Evolutionary conservation across 2,888 invertebrate species (phyloP).

Genomic region (Coenonympha glycerion): DNA sequence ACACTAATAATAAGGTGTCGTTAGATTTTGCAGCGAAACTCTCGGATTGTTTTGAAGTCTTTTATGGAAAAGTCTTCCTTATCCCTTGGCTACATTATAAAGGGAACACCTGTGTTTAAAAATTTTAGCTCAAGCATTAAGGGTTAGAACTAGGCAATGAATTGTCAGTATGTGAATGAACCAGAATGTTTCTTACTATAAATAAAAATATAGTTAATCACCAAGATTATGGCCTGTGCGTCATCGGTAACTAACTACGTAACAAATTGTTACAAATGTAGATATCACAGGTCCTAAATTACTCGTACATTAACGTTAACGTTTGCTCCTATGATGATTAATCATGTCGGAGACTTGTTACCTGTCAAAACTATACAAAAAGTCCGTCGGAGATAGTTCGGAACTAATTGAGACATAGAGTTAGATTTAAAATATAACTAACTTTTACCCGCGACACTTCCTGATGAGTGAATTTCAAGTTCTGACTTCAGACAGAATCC

Average conservation of each 20-base stretch:
- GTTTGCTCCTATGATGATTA: not conserved
- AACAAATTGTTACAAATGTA: not conserved
- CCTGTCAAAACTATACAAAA: slow-evolving; percentile 3
- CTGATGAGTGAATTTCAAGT: too few relatives aligned
- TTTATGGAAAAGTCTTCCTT: too few relatives aligned
- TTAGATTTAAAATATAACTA: too few relatives aligned
- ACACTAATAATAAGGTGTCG: not conserved
- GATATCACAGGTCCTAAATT: not conserved
- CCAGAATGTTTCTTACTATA: too few relatives aligned
- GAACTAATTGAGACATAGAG: not conserved
- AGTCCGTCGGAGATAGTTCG: not conserved
- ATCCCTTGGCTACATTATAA: too few relatives aligned
- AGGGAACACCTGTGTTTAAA: too few relatives aligned
- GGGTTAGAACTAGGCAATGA: too few relatives aligned
- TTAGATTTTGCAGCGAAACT: not conserved
- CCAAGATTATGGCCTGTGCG: not conserved
- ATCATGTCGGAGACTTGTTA: not conserved
- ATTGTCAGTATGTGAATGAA: too few relatives aligned
- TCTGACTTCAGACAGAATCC: too few relatives aligned
- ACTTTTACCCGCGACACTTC: too few relatives aligned
- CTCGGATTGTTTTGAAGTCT: not conserved
- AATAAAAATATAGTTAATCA: not conserved
- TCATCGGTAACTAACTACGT: not conserved
- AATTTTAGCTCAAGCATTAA: too few relatives aligned
- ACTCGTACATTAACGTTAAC: not conserved